Percentiles rank a stretch among this genome's conserved stretches.
Evolutionary conservation across 2,888 invertebrate species (phyloP).

Genomic region (Drosophila mimetica): DNA sequence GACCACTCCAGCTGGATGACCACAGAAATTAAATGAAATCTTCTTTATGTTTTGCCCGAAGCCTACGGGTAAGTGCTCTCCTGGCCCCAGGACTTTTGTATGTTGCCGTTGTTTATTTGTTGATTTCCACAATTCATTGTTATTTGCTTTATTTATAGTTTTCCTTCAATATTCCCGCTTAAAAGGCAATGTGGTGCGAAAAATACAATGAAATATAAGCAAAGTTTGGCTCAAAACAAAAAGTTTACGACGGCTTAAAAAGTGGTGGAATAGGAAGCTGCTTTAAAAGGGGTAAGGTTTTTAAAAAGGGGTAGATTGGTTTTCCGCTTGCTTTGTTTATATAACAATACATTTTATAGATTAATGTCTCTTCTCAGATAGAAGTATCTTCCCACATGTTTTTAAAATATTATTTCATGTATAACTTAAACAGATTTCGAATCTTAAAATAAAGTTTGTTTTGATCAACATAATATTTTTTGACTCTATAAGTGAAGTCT

Average conservation of each 20-base stretch:
- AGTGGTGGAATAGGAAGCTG: neutral
- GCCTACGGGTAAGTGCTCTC: slow-evolving; percentile 37
- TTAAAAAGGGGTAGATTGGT: neutral
- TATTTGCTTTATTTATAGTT: slow-evolving; percentile 40
- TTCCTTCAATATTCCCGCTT: slow-evolving; percentile 44
- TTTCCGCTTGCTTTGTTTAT: neutral
- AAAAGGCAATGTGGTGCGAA: slow-evolving; percentile 60
- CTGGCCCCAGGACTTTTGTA: slow-evolving; percentile 7
- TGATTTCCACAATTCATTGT: slow-evolving; percentile 33
- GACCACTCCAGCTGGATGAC: slow-evolving; percentile 73
- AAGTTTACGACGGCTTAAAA: slow-evolving; percentile 41
- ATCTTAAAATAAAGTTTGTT: no score
- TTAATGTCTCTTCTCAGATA: neutral
- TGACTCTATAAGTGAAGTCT: no score
- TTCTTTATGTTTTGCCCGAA: slow-evolving; percentile 39
- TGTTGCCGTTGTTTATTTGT: slow-evolving; percentile 29
- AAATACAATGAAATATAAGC: slow-evolving; percentile 66
- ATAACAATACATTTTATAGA: no score
- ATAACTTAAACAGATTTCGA: no score
- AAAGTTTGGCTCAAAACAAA: slow-evolving; percentile 57
- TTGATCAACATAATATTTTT: no score
- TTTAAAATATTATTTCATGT: no score
- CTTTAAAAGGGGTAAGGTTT: slow-evolving; percentile 1
- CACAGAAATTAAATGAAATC: slow-evolving; percentile 75
- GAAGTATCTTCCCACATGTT: no score